Conservation (phyloP, 2,797 vertebrate genomes). For the Meriones psammophilus region DNA sequence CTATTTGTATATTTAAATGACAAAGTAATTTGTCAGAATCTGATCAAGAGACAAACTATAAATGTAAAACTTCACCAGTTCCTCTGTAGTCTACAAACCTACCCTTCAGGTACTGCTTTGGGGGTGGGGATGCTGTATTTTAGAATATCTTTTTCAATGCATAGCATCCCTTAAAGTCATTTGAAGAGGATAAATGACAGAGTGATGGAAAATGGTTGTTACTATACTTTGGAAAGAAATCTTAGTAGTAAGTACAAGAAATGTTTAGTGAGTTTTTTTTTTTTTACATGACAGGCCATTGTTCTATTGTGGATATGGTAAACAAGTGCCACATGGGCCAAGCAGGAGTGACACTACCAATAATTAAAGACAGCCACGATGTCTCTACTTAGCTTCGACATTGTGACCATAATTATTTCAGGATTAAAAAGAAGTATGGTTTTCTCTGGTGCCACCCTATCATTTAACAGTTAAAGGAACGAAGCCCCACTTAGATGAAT, state of each 20-base stretch:
- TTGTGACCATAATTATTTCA: slow-evolving; percentile 57
- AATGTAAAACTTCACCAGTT: background rate
- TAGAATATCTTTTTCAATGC: background rate
- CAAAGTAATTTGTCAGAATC: background rate
- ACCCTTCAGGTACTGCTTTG: background rate
- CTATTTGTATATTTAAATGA: too few relatives aligned
- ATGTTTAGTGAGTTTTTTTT: background rate
- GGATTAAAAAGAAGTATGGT: background rate
- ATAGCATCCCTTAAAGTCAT: background rate
- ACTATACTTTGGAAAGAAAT: background rate
- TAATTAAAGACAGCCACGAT: slow-evolving; percentile 62
- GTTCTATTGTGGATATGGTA: background rate
- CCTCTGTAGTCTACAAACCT: background rate
- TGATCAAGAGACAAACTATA: background rate
- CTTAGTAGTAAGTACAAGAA: background rate
- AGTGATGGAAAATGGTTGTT: background rate
- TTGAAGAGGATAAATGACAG: background rate
- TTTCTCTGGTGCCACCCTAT: slow-evolving; percentile 49
- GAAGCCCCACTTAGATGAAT: background rate
- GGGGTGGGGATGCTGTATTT: background rate
- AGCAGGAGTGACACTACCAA: background rate
- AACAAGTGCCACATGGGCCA: background rate
- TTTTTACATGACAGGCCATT: slow-evolving; percentile 12
- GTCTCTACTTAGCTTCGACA: slow-evolving; percentile 66
- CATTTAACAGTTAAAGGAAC: slow-evolving; percentile 73